Evolutionary conservation across 2,888 invertebrate genomes (phyloP).

Genomic region (Anorthoa munda): DNA sequence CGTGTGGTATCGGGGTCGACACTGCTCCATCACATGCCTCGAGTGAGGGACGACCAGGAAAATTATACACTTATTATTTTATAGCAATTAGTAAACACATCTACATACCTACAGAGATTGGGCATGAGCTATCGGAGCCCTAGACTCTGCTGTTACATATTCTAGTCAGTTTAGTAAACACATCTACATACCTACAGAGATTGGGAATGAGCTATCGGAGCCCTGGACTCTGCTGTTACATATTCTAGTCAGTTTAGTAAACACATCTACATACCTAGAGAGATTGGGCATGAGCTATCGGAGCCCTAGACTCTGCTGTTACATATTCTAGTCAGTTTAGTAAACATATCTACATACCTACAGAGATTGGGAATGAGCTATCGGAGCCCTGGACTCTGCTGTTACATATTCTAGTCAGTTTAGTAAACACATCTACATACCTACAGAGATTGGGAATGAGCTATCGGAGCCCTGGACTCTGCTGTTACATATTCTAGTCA

Average conservation of each 20-base stretch:
- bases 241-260: too few relatives aligned
- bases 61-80: slow-evolving; percentile 37
- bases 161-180: too few relatives aligned
- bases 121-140: background rate
- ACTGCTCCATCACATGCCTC: slow-evolving; percentile 47
- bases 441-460: background rate
- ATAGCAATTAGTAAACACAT: slow-evolving; percentile 11
- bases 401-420: too few relatives aligned
- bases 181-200: too few relatives aligned
- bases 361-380: too few relatives aligned
- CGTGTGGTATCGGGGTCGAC: slow-evolving; percentile 60
- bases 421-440: slow-evolving; percentile 8
- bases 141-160: background rate
- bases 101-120: background rate
- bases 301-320: background rate
- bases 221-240: too few relatives aligned
- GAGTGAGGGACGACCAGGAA: slow-evolving; percentile 33
- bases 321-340: background rate
- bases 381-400: too few relatives aligned
- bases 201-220: too few relatives aligned
- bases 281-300: background rate
- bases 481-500: background rate
- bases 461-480: background rate
- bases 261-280: background rate
- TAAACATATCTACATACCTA: too few relatives aligned